Conservation (phyloP, 1,140 invertebrate species). For the Phymorhynchus buccinoides region DNA sequence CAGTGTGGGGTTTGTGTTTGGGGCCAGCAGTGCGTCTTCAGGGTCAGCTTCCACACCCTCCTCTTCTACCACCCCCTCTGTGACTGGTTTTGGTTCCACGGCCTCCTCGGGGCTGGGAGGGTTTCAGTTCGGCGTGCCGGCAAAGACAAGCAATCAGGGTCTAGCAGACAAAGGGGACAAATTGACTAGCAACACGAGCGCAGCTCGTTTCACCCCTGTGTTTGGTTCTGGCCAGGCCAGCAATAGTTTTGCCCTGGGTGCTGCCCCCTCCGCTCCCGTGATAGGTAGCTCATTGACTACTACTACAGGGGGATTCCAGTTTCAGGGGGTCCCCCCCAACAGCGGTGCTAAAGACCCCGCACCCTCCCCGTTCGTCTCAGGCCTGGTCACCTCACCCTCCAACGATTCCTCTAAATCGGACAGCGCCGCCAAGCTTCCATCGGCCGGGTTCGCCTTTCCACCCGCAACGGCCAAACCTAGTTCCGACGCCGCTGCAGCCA, state of each 20-base stretch:
- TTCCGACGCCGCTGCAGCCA: not conserved
- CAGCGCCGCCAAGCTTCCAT: not conserved
- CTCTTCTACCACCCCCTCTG: not conserved
- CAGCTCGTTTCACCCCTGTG: not conserved
- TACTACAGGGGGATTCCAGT: not conserved
- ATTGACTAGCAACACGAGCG: not conserved
- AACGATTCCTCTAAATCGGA: not conserved
- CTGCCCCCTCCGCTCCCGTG: not conserved
- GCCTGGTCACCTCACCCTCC: not conserved
- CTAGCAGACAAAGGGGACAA: not conserved
- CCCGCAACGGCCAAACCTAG: not conserved
- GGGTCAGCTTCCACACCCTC: not conserved
- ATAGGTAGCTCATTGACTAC: not conserved
- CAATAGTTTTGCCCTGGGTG: not conserved
- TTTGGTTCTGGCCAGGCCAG: constrained; percentile 14
- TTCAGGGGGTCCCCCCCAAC: not conserved
- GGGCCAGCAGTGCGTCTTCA: not conserved
- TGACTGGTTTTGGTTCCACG: not conserved
- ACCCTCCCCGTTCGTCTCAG: not conserved
- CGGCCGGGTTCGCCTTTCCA: not conserved
- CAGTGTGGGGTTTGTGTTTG: constrained; percentile 13
- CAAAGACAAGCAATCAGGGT: not conserved
- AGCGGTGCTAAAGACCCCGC: not conserved
- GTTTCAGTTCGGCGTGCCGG: not conserved
- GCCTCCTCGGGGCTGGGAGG: not conserved